Evolutionary conservation across 2,888 invertebrate species (phyloP).

Genomic region (Allolobophora icterica): DNA sequence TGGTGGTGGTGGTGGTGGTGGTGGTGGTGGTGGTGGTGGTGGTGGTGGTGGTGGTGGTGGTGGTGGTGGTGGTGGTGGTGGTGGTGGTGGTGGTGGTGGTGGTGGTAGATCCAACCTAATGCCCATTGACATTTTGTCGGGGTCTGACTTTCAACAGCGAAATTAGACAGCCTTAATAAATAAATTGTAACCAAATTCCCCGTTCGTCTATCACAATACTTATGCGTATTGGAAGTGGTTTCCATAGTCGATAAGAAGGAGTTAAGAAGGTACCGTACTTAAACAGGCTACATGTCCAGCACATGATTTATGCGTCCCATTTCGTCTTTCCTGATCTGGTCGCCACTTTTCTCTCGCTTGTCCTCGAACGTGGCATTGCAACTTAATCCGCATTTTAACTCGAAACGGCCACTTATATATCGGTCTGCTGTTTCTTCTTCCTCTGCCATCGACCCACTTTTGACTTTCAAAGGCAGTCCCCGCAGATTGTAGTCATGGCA

Average conservation of each 20-base stretch:
- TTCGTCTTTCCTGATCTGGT: not conserved
- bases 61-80: too few relatives aligned
- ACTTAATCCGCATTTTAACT: constrained; percentile 11
- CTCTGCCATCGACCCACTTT: not conserved
- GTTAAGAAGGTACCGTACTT: not conserved
- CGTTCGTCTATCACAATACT: not conserved
- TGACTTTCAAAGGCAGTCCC: constrained; percentile 14
- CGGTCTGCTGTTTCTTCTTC: too few relatives aligned
- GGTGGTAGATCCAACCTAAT: too few relatives aligned
- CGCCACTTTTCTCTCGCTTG: not conserved
- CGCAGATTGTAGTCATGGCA: not conserved
- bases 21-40: too few relatives aligned
- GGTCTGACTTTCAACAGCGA: not conserved
- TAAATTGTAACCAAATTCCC: not conserved
- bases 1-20: too few relatives aligned
- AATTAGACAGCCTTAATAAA: not conserved
- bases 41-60: too few relatives aligned
- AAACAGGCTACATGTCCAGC: not conserved
- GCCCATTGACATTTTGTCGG: too few relatives aligned
- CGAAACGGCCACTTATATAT: not conserved
- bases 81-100: too few relatives aligned
- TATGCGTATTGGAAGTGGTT: not conserved
- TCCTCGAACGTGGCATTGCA: not conserved
- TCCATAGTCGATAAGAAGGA: not conserved
- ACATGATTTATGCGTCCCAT: not conserved